Percentiles rank a stretch among this genome's conserved stretches.
These are phyloP conservation scores for Heliconius ethilla DNA, from an alignment of 2,888 invertebrate species.

Conservation along the genomic window DNA sequence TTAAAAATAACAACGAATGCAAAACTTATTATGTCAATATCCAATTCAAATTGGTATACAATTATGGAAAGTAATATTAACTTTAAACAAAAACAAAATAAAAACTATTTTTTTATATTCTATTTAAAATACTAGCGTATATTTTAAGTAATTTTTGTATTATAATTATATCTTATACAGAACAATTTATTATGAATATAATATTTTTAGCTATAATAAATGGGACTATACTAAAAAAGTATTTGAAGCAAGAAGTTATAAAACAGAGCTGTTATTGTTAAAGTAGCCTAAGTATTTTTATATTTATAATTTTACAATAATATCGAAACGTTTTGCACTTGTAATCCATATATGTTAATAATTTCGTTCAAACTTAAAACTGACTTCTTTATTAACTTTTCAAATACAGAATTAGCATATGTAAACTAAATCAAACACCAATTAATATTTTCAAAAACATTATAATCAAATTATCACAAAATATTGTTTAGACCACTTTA, in stretches of 20 bases:
- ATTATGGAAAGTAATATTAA: neutral
- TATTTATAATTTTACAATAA: neutral
- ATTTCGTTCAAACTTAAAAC: too few species aligned
- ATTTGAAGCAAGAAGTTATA: slow-evolving; percentile 2
- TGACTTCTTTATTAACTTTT: neutral
- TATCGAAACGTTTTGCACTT: too few species aligned
- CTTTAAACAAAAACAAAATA: neutral
- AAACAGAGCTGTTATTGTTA: neutral
- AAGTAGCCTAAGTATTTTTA: neutral
- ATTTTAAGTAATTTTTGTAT: neutral
- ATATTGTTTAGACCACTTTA: neutral
- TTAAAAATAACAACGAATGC: neutral
- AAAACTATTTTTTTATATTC: neutral
- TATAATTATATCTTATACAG: neutral
- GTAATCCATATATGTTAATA: neutral
- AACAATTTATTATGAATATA: neutral
- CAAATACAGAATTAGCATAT: neutral
- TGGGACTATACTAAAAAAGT: neutral
- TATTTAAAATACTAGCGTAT: slow-evolving; percentile 4
- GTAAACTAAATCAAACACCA: neutral
- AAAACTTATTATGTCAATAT: neutral
- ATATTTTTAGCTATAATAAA: neutral
- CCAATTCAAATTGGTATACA: too few species aligned
- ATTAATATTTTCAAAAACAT: neutral
- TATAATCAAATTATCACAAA: neutral